Conservation (phyloP, 2,888 invertebrate genomes). For the Drosophila nigritarsus region DNA sequence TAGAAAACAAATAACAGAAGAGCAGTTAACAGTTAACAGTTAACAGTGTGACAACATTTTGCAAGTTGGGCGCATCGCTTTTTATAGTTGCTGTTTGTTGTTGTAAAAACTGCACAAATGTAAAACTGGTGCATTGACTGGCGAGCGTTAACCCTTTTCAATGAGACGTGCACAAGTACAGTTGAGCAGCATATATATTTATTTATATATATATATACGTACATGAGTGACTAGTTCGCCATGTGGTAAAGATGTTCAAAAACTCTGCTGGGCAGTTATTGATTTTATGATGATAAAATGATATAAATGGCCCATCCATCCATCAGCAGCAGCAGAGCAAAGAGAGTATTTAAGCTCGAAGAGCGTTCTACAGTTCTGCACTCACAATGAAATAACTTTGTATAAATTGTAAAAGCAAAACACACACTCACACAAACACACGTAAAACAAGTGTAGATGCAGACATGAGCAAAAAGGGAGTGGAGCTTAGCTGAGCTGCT, state of each 20-base stretch:
- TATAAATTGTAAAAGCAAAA: conserved; percentile 75
- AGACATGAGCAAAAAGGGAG: conserved; percentile 43
- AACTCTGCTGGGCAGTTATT: conserved; percentile 66
- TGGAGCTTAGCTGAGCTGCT: conserved; percentile 23
- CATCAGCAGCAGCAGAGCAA: conserved; percentile 33
- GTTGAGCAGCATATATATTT: conserved; percentile 48
- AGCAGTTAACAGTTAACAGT: conserved; percentile 25
- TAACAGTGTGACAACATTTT: conserved; percentile 35
- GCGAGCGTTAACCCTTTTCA: conserved; percentile 57
- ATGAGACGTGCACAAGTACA: conserved; percentile 65
- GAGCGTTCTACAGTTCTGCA: conserved; percentile 11
- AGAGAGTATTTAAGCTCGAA: conserved; percentile 20
- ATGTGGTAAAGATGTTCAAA: conserved; percentile 46
- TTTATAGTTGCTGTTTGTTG: conserved; percentile 9
- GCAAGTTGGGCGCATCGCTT: background rate
- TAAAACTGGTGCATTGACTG: conserved; percentile 36
- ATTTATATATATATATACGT: conserved; percentile 16
- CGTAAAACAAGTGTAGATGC: conserved; percentile 13
- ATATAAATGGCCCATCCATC: conserved; percentile 71
- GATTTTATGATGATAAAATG: conserved; percentile 73
- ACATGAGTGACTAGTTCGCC: conserved; percentile 4
- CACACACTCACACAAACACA: conserved; percentile 7
- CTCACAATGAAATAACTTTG: conserved; percentile 75
- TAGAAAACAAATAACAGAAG: conserved; percentile 21
- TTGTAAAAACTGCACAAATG: conserved; percentile 27